Conservation (phyloP, 2,797 vertebrate species). For the Aplochiton taeniatus region DNA sequence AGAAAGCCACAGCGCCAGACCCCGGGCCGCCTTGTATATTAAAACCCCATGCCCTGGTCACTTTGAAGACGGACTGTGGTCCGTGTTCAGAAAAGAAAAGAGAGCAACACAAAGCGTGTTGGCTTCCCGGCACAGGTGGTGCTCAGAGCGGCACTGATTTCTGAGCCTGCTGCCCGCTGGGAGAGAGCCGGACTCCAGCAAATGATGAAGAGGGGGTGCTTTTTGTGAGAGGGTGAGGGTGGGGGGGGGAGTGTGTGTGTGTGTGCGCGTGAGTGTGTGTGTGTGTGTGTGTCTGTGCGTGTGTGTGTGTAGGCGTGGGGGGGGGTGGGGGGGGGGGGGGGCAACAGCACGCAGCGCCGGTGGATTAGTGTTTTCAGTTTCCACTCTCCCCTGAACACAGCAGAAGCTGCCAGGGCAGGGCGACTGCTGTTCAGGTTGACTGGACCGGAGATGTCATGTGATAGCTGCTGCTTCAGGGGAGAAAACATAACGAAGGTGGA, state of each 20-base stretch:
- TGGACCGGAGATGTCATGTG: conserved; percentile 54
- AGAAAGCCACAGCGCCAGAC: not conserved
- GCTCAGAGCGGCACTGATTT: conserved; percentile 44
- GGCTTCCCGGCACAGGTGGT: conserved; percentile 16
- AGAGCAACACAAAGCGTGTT: not conserved
- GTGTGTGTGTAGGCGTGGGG: conserved; percentile 30
- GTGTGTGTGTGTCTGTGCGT: conserved; percentile 4
- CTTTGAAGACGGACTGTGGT: conserved; percentile 18
- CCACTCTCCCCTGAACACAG: conserved; percentile 52
- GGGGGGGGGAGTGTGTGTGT: not conserved
- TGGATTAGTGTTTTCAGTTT: conserved; percentile 62
- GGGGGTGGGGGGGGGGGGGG: conserved; percentile 43
- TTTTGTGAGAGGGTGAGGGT: not conserved
- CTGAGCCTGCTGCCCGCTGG: conserved; percentile 55
- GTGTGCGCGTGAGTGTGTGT: not conserved
- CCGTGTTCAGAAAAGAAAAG: conserved; percentile 40
- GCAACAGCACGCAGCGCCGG: conserved; percentile 18
- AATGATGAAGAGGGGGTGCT: too few relatives aligned
- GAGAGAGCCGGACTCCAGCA: conserved; percentile 50
- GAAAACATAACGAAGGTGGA: conserved; percentile 31
- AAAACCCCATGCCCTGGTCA: conserved; percentile 1
- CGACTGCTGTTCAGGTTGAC: conserved; percentile 55
- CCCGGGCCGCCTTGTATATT: conserved; percentile 22
- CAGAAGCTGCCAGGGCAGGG: conserved; percentile 54
- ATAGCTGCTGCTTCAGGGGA: conserved; percentile 43